Base-by-base conservation (phyloP, 2,888 invertebrate genomes). In the Drosophila mercatorum region DNA sequence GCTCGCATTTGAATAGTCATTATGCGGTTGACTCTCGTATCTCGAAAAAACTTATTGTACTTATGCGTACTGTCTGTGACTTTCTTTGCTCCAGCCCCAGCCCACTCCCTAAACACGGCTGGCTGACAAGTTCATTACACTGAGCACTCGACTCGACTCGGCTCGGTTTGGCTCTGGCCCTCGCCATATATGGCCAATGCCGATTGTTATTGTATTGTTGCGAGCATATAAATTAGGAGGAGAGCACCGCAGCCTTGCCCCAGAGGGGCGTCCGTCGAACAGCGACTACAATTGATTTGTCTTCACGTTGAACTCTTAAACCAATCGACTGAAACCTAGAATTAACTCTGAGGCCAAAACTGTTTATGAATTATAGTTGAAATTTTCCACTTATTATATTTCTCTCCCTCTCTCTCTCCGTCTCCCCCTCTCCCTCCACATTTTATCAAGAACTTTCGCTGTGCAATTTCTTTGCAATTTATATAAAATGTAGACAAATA, bases 61-160 rank as follows among this genome's bases (percentile, higher is more conserved):
- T 75, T 65, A 71, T 75, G 74, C 64, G 75, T 70, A 66, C 62
- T 64, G 58, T 58, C 70, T 70, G 55, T 68, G 80, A 85, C 85
- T 85, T 85, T 85, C 85, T 81, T 88, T 75, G 68, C 78, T 68
- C 31, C 31, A 49, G 17, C 57, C 67, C 64, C 63, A 22, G 22
- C 22, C 80, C 80, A 83, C 87, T 87, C 85, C 88, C 84, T 86
- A 76, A 85, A 78, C 78, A 83, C 80, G 83, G 75, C 81, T 81
- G 83, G 78, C 80, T 85, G 82, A 88, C 85, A 86, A 89, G 87
- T 87, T 87, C 87, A 87, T 87, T 87, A 83, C 82, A 75, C 86
- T 67, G 71, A 60, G 56, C 46, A 56, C 36, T 44, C 43, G 58
- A 56, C 36, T 44, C 43, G 58, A 57, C 61, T 22, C 22, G 22